A percentile compares a stretch with the other conserved stretches of the same genome.
These are phyloP conservation scores for Marasmarcha lunaedactyla DNA, from an alignment of 2,888 invertebrate genomes.

Conservation along the genomic window DNA sequence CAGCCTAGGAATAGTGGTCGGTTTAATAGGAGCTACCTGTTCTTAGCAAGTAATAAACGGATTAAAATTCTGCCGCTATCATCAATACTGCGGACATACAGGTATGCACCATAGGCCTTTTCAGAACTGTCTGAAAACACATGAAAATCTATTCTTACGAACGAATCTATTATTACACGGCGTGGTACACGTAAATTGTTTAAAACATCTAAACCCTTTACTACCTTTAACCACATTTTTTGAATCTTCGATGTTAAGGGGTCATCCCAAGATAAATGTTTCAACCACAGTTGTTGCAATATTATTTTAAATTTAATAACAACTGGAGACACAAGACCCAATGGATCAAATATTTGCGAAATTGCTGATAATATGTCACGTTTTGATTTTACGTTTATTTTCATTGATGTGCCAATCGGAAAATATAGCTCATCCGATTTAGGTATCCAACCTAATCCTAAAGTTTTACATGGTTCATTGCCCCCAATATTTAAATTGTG, in stretches of 20 bases:
- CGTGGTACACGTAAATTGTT: slow-evolving; percentile 1
- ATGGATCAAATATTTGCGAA: slow-evolving; percentile 12
- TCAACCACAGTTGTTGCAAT: slow-evolving; percentile 10
- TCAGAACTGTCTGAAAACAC: slow-evolving; percentile 8
- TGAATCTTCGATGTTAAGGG: slow-evolving; percentile 4
- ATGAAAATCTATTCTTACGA: neutral
- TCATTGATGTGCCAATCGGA: slow-evolving; percentile 4
- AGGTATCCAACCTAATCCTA: slow-evolving; percentile 15
- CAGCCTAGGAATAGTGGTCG: slow-evolving; percentile 21
- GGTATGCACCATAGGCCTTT: slow-evolving; percentile 20
- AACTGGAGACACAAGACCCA: slow-evolving; percentile 8
- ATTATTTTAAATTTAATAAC: slow-evolving; percentile 10
- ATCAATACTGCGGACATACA: slow-evolving; percentile 16
- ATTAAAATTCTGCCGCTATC: slow-evolving; percentile 9
- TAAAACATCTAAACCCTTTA: neutral
- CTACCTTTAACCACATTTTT: slow-evolving; percentile 2
- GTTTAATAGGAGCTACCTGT: slow-evolving; percentile 20
- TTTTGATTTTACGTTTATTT: slow-evolving; percentile 2
- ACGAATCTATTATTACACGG: slow-evolving; percentile 2
- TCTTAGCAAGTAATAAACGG: slow-evolving; percentile 17
- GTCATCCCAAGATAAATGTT: slow-evolving; percentile 9
- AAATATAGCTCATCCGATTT: slow-evolving; percentile 10
- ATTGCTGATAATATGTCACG: slow-evolving; percentile 10
- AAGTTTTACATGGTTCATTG: slow-evolving; percentile 8
- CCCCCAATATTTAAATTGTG: slow-evolving; percentile 11